Evolutionary conservation across 2,888 invertebrate genomes (phyloP).

Genomic region (Notocelia uddmanniana): DNA sequence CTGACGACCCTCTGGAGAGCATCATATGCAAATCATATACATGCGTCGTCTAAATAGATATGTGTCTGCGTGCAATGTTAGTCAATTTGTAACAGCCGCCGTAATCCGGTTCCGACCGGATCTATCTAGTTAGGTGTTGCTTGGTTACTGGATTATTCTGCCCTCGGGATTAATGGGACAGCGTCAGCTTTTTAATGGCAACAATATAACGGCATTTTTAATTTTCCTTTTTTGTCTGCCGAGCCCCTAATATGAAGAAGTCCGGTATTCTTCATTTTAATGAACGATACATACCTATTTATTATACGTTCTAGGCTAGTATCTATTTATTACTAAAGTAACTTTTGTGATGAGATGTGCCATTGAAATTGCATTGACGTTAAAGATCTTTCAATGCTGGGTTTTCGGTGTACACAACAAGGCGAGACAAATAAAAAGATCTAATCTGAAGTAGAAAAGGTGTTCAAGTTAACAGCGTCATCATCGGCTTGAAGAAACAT

Average conservation of each 20-base stretch:
- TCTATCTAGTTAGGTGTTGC: slow-evolving; percentile 68
- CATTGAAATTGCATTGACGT: too few relatives aligned
- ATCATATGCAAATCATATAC: neutral
- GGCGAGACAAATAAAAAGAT: too few relatives aligned
- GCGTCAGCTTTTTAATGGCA: neutral
- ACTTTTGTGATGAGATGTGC: too few relatives aligned
- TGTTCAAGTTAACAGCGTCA: too few relatives aligned
- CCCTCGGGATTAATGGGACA: slow-evolving; percentile 50
- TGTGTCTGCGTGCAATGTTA: slow-evolving; percentile 59
- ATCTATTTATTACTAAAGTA: too few relatives aligned
- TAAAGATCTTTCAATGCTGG: too few relatives aligned
- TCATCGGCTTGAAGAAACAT: too few relatives aligned
- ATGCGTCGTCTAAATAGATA: neutral
- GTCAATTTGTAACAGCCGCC: slow-evolving; percentile 71
- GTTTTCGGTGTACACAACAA: too few relatives aligned
- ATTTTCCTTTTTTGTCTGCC: neutral
- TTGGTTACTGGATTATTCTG: slow-evolving; percentile 65
- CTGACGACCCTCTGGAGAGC: too few relatives aligned
- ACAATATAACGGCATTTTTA: neutral
- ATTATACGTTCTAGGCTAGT: too few relatives aligned
- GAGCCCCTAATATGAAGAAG: neutral
- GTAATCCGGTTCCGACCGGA: slow-evolving; percentile 72
- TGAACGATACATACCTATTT: too few relatives aligned
- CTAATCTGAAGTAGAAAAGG: too few relatives aligned
- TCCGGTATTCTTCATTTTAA: neutral